These are phyloP conservation scores for Rostratula benghalensis DNA, from an alignment of 2,113 vertebrate species.

Conservation along the genomic window DNA sequence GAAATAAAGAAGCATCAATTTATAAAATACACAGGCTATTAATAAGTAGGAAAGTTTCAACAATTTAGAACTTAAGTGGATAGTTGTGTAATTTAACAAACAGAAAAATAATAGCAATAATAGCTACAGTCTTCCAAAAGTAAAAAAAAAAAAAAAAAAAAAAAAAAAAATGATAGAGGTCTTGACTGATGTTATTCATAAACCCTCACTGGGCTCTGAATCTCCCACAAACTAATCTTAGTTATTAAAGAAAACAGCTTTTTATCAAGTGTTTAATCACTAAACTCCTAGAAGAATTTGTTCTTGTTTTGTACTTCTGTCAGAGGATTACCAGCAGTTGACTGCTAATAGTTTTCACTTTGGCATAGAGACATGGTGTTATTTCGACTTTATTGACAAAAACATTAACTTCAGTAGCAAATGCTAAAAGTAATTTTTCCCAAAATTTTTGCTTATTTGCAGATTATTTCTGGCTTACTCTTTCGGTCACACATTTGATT, in stretches of 20 bases:
- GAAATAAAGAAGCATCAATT: neutral
- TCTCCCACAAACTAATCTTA: neutral
- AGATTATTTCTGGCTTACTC: neutral
- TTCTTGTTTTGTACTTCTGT: neutral
- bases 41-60: neutral
- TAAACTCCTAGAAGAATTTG: neutral
- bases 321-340: neutral
- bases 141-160: neutral
- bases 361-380: neutral
- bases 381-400: neutral
- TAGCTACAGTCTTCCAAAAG: neutral
- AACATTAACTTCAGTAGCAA: neutral
- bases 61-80: neutral
- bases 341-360: neutral
- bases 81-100: neutral
- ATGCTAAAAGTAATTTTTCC: neutral
- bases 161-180: neutral
- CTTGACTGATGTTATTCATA: neutral
- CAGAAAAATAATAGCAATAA: neutral
- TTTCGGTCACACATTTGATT: neutral
- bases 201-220: neutral
- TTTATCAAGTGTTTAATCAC: conserved; percentile 3
- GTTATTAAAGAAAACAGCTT: neutral
- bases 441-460: neutral
- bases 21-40: neutral